Evolutionary conservation across 2,113 vertebrate genomes (phyloP), one percentile per base, ranked within the genome.

Genomic region (Pogonocichla stellata): DNA sequence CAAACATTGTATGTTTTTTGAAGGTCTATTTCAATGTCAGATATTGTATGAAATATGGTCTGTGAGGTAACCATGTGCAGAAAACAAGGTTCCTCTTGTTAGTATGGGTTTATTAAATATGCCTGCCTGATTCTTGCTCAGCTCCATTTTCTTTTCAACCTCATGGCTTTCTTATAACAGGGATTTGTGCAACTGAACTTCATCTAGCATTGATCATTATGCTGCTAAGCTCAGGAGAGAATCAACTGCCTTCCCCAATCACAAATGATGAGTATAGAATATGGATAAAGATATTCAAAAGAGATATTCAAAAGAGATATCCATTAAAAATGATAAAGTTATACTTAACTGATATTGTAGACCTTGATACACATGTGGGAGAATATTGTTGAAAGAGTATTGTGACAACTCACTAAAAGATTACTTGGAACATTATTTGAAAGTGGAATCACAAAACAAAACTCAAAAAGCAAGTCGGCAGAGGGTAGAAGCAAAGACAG

Each of bases 401-500:
- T n/a, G 31, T 54, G 12, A 58, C 14, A 71, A 40, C 2, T 34
- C 22, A 57, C 2, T 18, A 4, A 50, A 62, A 77, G 24, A 34
- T 0, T 60, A n/a, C 50, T 87, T 69, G 64, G 19, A 67, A 40
- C 1, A 26, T 40, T 72, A 67, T 54, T 58, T 54, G 42, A 60
- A 91, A 56, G 9, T 48, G 4, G 58, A 89, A 80, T 40, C 20
- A 26, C 14, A 40, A 74, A 81, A 29, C 5, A n/a, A 54, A 53
- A 13, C 4, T 73, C 1, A 0, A 8, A 67, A 38, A 38, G 6
- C 3, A 60, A 60, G 24, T 7, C 28, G 40, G 6, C 10, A n/a
- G 11, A 74, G 61, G 2, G 9, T n/a, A 22, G 69, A 67, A 47
- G 19, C 2, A 74, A 53, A 40, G 53, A 34, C 10, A 45, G 28